Percentiles rank a stretch among this genome's conserved stretches.
These are phyloP conservation scores for Mylabris sibirica DNA, from an alignment of 2,888 invertebrate species.

Conservation along the genomic window DNA sequence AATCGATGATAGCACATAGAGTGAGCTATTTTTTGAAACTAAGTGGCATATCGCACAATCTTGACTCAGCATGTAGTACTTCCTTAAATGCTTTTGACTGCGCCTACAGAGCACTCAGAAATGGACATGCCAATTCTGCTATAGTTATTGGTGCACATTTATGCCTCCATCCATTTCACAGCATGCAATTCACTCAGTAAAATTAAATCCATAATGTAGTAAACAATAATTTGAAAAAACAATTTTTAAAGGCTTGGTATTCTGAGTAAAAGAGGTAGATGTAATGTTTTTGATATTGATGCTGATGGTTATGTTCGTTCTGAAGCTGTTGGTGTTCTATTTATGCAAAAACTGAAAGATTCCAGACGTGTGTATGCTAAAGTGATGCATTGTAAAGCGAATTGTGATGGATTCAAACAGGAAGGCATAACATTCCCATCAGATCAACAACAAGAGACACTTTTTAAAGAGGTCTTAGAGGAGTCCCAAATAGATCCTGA, in stretches of 20 bases:
- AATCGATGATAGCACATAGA: slow-evolving; percentile 88
- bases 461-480: slow-evolving; percentile 71
- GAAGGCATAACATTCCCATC: slow-evolving; percentile 59
- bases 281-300: slow-evolving; percentile 88
- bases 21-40: no score
- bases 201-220: no score
- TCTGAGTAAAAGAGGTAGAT: slow-evolving; percentile 83
- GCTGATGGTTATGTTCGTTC: slow-evolving; percentile 76
- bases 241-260: slow-evolving; percentile 74
- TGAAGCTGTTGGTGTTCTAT: slow-evolving; percentile 63
- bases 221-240: no score
- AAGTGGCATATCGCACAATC: slow-evolving; percentile 69
- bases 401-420: slow-evolving; percentile 57
- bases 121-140: slow-evolving; percentile 84
- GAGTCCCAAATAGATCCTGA: slow-evolving; percentile 76
- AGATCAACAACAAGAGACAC: slow-evolving; percentile 66
- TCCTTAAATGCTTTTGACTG: slow-evolving; percentile 86
- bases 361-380: slow-evolving; percentile 64
- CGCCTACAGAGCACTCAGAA: slow-evolving; percentile 76
- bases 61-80: slow-evolving; percentile 92
- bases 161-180: slow-evolving; percentile 77
- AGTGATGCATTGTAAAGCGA: slow-evolving; percentile 55
- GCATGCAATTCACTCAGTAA: neutral
- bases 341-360: slow-evolving; percentile 71
- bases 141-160: slow-evolving; percentile 87